A percentile compares a stretch with the other conserved stretches of the same genome.
These are phyloP conservation scores for Creontiades dilutus DNA, from an alignment of 2,888 invertebrate genomes.

Conservation along the genomic window DNA sequence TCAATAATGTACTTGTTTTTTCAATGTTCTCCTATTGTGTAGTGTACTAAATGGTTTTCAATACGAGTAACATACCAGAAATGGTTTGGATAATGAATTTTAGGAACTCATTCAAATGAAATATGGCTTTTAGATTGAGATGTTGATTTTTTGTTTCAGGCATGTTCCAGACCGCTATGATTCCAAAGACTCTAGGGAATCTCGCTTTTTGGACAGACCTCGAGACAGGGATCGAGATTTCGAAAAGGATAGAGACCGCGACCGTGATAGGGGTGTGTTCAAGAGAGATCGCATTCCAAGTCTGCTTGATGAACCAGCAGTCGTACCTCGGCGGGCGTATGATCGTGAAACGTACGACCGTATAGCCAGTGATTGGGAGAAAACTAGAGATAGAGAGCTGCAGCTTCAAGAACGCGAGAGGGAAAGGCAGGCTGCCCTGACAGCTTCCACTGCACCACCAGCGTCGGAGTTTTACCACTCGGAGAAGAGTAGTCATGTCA, in stretches of 20 bases:
- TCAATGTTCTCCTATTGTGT: too few species aligned
- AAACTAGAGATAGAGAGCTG: conserved; percentile 75
- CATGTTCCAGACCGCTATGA: conserved; percentile 51
- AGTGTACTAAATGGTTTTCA: too few species aligned
- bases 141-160: conserved; percentile 56
- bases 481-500: background rate
- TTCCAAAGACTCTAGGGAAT: conserved; percentile 32
- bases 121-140: background rate
- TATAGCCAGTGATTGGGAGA: conserved; percentile 75
- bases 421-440: conserved; percentile 72
- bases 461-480: conserved; percentile 31
- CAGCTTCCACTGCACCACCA: background rate
- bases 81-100: background rate
- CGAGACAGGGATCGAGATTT: conserved; percentile 75
- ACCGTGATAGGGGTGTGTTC: conserved; percentile 17
- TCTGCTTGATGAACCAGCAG: conserved; percentile 44
- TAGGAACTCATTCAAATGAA: background rate
- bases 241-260: conserved; percentile 72
- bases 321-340: background rate
- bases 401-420: conserved; percentile 76
- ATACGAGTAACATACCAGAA: background rate
- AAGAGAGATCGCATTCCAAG: conserved; percentile 57
- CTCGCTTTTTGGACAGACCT: background rate
- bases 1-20: too few species aligned
- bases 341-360: conserved; percentile 69